Conservation (phyloP, 2,797 vertebrate genomes). For the Cygnus olor region DNA sequence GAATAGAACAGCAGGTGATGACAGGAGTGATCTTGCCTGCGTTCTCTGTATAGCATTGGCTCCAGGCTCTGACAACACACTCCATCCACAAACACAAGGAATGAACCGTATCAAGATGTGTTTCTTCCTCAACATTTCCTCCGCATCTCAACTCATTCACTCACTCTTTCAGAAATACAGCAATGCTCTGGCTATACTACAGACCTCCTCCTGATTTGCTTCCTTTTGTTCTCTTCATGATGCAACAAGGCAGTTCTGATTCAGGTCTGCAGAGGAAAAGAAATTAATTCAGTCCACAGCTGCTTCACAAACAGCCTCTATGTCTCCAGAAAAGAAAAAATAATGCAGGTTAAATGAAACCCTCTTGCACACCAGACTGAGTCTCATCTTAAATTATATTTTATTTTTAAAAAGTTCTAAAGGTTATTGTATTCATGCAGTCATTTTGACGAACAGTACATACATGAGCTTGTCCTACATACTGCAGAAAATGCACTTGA, state of each 20-base stretch:
- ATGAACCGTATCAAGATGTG: not conserved
- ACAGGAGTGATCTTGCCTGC: not conserved
- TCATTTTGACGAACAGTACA: not conserved
- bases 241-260: not conserved
- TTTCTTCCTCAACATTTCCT: not conserved
- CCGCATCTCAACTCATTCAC: rapidly evolving
- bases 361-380: not conserved
- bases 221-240: not conserved
- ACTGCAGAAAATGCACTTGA: not conserved
- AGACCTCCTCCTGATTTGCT: not conserved
- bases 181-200: not conserved
- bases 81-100: not conserved
- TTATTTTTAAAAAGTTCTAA: not conserved
- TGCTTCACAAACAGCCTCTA: not conserved
- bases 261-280: not conserved
- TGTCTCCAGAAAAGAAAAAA: not conserved
- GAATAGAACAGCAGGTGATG: not conserved
- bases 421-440: not conserved
- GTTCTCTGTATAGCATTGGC: not conserved
- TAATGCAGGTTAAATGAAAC: not conserved
- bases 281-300: not conserved
- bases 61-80: not conserved
- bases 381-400: not conserved
- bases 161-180: not conserved
- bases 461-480: not conserved